These are phyloP conservation scores for Lacerta viridis DNA, from an alignment of 2,797 vertebrate genomes.

Conservation along the genomic window DNA sequence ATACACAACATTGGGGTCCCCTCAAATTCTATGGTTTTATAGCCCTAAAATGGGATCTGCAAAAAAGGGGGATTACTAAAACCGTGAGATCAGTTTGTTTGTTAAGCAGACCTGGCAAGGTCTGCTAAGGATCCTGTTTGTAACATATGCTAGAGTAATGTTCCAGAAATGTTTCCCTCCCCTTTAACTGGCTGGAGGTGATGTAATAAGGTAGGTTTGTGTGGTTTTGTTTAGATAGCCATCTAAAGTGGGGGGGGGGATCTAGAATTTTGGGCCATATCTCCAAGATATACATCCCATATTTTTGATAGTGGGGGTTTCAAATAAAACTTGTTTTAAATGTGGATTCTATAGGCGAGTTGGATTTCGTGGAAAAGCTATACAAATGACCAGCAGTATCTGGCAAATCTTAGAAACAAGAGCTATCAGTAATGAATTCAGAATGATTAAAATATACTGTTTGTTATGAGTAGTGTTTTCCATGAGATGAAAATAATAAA, in stretches of 20 bases:
- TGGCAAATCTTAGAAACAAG: background rate
- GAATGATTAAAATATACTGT: background rate
- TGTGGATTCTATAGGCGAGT: background rate
- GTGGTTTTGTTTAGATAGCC: background rate
- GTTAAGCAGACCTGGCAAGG: no score
- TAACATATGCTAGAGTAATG: no score
- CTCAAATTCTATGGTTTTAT: no score
- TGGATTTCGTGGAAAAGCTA: background rate
- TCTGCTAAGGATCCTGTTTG: no score
- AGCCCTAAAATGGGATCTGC: no score
- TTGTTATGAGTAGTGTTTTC: background rate
- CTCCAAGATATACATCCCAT: background rate
- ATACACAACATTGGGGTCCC: no score
- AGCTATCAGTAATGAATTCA: background rate
- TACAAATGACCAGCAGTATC: background rate
- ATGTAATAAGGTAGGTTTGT: no score
- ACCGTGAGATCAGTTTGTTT: no score
- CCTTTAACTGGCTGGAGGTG: no score
- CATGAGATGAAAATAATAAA: conserved; percentile 11
- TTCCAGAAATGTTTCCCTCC: no score
- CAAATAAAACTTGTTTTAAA: background rate
- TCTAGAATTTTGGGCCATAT: background rate
- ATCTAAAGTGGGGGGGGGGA: background rate
- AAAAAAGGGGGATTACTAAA: no score
- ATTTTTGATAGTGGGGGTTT: background rate